These are phyloP conservation scores for Mechanitis mazaeus DNA, from an alignment of 2,888 invertebrate species.

Conservation along the genomic window DNA sequence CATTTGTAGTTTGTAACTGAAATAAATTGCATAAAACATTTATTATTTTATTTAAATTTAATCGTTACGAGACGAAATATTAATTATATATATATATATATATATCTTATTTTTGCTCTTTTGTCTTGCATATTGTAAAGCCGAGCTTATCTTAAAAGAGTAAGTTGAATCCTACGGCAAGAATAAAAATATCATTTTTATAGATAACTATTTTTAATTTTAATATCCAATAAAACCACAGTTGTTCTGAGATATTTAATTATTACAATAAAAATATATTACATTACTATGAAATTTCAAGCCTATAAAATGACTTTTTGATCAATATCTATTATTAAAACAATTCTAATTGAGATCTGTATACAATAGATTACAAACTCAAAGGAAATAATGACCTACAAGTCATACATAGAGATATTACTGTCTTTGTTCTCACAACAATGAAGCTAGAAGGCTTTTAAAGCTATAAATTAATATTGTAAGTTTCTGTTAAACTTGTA, in stretches of 20 bases:
- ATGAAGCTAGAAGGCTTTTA: neutral
- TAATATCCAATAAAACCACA: neutral
- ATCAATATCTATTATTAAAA: neutral
- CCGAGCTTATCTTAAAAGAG: too few relatives aligned
- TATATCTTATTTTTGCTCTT: too few relatives aligned
- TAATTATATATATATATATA: too few relatives aligned
- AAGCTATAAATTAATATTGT: neutral
- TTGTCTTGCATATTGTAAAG: too few relatives aligned
- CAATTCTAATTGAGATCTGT: neutral
- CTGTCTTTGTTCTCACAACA: constrained; percentile 3
- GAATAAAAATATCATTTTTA: too few relatives aligned
- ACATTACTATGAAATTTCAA: neutral
- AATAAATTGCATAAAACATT: neutral
- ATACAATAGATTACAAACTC: constrained; percentile 1
- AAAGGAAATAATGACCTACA: constrained; percentile 2
- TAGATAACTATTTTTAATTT: too few relatives aligned
- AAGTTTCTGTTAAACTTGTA: neutral
- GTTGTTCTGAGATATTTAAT: neutral
- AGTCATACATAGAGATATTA: neutral
- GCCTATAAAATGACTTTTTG: neutral
- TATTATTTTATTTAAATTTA: neutral
- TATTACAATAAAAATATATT: neutral
- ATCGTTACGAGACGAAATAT: constrained; percentile 1
- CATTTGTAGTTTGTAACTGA: neutral
- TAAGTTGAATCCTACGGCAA: too few relatives aligned